Conservation (phyloP, 1,140 invertebrate genomes). For the Listronotus bonariensis region DNA sequence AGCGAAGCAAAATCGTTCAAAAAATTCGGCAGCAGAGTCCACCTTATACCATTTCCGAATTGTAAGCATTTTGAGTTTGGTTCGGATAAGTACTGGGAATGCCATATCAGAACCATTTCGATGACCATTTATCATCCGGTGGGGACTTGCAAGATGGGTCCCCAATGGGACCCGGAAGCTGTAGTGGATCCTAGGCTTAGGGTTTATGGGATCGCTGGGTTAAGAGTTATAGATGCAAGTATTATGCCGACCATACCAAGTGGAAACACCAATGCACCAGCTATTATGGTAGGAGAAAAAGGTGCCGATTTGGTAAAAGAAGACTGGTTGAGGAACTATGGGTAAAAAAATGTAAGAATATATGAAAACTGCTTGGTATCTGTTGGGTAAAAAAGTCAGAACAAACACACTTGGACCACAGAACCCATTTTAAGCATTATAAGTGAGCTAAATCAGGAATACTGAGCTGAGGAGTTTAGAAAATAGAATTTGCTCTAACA, state of each 20-base stretch:
- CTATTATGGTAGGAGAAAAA: conserved; percentile 57
- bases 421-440: no score
- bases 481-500: no score
- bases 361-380: not conserved
- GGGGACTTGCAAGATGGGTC: conserved; percentile 86
- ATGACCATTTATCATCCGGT: conserved; percentile 87
- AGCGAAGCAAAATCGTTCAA: conserved; percentile 77
- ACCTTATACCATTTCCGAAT: conserved; percentile 75
- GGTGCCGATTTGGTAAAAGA: conserved; percentile 57
- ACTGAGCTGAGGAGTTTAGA: no score
- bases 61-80: conserved; percentile 74
- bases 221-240: conserved; percentile 85
- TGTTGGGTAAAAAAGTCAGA: no score
- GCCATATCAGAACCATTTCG: conserved; percentile 80
- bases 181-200: conserved; percentile 81
- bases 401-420: no score
- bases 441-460: no score
- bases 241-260: conserved; percentile 83
- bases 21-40: conserved; percentile 77
- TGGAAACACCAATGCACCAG: conserved; percentile 56
- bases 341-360: not conserved
- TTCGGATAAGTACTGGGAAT: conserved; percentile 82
- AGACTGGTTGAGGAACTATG: conserved; percentile 54
- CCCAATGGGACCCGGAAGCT: conserved; percentile 70
- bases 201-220: conserved; percentile 75